Evolutionary conservation across 1,140 invertebrate genomes (phyloP).

Genomic region (Caenorhabditis inopinata): DNA sequence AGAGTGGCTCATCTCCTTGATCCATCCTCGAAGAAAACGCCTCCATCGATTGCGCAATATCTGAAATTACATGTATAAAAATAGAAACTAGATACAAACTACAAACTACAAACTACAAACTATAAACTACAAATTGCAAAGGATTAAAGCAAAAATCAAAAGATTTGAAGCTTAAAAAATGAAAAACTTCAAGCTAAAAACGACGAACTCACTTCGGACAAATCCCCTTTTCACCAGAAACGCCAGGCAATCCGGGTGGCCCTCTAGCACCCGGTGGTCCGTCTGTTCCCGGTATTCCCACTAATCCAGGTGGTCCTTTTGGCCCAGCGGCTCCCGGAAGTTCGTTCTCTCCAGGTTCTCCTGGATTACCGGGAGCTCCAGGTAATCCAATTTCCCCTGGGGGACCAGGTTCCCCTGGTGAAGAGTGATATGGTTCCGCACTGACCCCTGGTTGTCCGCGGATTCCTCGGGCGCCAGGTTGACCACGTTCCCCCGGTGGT

Average conservation of each 20-base stretch:
- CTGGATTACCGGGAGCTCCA: neutral
- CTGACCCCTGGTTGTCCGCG: neutral
- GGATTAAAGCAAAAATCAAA: too few species aligned
- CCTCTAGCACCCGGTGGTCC: neutral
- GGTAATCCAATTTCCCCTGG: neutral
- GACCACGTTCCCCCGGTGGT: neutral
- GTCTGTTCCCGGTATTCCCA: neutral
- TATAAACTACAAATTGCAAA: too few species aligned
- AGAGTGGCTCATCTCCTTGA: neutral
- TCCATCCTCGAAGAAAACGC: slow-evolving; percentile 12
- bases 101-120: too few species aligned
- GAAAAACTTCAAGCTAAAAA: too few species aligned
- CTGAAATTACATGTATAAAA: neutral
- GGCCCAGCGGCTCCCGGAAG: neutral
- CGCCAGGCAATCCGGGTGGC: neutral
- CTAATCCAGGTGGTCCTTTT: neutral
- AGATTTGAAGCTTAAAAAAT: too few species aligned
- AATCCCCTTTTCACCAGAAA: neutral
- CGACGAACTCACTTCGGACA: slow-evolving; percentile 24
- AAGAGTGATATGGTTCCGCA: neutral
- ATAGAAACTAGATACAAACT: neutral
- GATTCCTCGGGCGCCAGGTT: neutral
- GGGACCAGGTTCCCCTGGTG: neutral
- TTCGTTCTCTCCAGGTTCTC: neutral
- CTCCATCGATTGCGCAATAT: slow-evolving; percentile 15